Evolutionary conservation across 2,113 vertebrate genomes (phyloP).

Genomic region (Bufo gargarizans): DNA sequence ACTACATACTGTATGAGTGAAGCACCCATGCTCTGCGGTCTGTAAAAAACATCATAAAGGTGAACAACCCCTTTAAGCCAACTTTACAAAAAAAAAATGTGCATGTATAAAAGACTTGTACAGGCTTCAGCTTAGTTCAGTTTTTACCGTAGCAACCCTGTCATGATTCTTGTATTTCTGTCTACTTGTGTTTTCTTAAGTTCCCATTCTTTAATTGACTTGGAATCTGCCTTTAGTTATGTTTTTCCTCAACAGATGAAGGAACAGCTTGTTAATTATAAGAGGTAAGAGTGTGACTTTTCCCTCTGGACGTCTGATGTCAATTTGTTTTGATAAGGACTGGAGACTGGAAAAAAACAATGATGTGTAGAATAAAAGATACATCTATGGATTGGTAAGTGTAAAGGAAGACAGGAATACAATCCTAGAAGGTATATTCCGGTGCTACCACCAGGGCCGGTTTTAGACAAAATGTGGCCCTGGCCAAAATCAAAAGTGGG

Average conservation of each 20-base stretch:
- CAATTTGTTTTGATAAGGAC: conserved; percentile 15
- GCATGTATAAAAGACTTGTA: too few relatives aligned
- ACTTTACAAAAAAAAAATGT: too few relatives aligned
- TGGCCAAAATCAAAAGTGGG: too few relatives aligned
- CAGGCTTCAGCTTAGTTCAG: too few relatives aligned
- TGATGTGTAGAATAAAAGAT: background rate
- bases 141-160: too few relatives aligned
- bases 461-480: too few relatives aligned
- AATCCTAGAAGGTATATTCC: background rate
- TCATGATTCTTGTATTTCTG: too few relatives aligned
- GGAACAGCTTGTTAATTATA: conserved; percentile 30
- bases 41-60: too few relatives aligned
- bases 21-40: too few relatives aligned
- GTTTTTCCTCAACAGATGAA: conserved; percentile 5
- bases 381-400: background rate
- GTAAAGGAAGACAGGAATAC: background rate
- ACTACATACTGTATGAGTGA: too few relatives aligned
- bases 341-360: background rate
- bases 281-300: background rate
- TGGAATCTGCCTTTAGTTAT: background rate
- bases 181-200: background rate
- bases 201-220: background rate
- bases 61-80: too few relatives aligned
- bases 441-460: too few relatives aligned
- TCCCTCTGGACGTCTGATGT: conserved; percentile 4